These are phyloP conservation scores for Acrossocheilus wenchowensis DNA, from an alignment of 2,797 vertebrate genomes.

Conservation along the genomic window DNA sequence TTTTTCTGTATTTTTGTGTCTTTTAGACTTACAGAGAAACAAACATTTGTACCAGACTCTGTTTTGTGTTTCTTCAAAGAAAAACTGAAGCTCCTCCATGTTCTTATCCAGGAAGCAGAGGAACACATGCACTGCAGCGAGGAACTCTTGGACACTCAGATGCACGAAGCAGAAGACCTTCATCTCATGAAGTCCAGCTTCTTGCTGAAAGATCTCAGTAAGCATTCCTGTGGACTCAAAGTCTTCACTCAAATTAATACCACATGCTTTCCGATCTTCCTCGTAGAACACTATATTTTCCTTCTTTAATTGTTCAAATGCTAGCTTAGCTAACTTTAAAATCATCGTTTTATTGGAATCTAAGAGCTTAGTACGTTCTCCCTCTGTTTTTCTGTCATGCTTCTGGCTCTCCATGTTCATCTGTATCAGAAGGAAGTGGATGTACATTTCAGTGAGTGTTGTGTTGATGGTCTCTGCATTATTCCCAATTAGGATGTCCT, in stretches of 20 bases:
- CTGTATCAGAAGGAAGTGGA: slow-evolving; percentile 60
- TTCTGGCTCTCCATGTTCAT: slow-evolving; percentile 45
- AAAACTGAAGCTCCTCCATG: background rate
- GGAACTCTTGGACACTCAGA: background rate
- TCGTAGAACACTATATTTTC: background rate
- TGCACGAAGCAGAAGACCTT: background rate
- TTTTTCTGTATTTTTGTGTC: background rate
- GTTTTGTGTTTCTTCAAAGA: background rate
- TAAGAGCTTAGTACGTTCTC: background rate
- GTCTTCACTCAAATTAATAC: background rate
- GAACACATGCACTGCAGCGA: background rate
- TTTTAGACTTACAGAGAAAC: no score
- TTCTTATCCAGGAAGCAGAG: background rate
- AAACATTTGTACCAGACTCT: background rate
- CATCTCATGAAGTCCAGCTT: background rate
- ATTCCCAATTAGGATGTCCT: slow-evolving; percentile 31
- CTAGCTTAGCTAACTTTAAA: slow-evolving; percentile 62
- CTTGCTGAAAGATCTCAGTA: slow-evolving; percentile 16
- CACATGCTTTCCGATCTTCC: background rate
- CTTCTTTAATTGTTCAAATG: slow-evolving; percentile 59
- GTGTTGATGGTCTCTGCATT: slow-evolving; percentile 38
- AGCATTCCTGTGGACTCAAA: slow-evolving; percentile 58
- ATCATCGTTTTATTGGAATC: slow-evolving; percentile 27
- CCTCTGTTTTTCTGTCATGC: slow-evolving; percentile 34
- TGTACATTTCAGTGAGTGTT: slow-evolving; percentile 65